Base-by-base conservation (phyloP, 2,797 vertebrate genomes). In the Sebastes reedi region DNA sequence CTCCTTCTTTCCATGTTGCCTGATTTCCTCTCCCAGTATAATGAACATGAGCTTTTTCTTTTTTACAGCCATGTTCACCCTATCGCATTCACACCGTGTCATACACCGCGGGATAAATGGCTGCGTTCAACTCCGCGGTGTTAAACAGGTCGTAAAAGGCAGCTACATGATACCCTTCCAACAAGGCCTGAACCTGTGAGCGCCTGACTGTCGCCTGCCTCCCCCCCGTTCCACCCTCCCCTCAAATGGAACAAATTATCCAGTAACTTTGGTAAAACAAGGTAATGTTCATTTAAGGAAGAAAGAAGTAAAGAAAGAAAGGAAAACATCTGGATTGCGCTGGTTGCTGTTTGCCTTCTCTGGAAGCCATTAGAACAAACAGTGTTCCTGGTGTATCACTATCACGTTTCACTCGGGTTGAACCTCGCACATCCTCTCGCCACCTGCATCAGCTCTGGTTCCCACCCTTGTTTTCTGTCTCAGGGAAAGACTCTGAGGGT, bases 111-210 rank as follows among this genome's bases (percentile, higher is more conserved):
- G 85, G 85, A 93, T 92, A 90, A 91, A 91, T 79, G 91, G 83
- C 82, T 67, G 79, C 67, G 90, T 92, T 95, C 92, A 94, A 80
- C 85, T 83, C 86, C 83, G 61, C 84, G 89, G 91, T 90, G 91
- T 93, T 96, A 94, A 95, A 93, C 94, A 93, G 93, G 87, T 94
- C 94, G 85, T 95, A 95, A 96, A 93, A 93, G 72, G 75, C 50
- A 32, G 91, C 93, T 91, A 93, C 77, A 88, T 83, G 93, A 95
- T 93, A 90, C 85, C 88, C 86, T 59, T 84, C 83, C 89, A 90
- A 92, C 89, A 91, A 92, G 84, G 84, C 85, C 83, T 72, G 69
- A 85, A 91, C 89, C 87, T 92, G 91, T 92, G 84, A 60, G 85
- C 70, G 88, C 88, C 89, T 90, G 88, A 82, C 88, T 91, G 90